phyloP scores from a whole-genome alignment of 2,797 vertebrate species.

The Coregonus ussuriensis region DNA sequence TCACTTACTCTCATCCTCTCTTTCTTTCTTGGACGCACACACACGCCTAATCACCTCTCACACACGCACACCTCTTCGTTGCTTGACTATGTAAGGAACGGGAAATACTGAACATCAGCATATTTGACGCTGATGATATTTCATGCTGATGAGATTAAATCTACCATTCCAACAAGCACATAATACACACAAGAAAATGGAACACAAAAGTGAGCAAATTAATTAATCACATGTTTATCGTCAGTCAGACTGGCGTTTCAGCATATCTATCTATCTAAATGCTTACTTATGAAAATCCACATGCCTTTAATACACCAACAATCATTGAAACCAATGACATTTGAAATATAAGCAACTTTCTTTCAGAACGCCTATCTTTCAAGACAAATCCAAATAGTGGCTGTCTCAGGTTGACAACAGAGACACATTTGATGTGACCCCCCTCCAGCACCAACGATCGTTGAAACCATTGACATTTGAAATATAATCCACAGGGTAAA shows the following conservation, averaged over 20 bases:
- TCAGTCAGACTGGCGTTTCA: background rate
- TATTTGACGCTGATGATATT: background rate
- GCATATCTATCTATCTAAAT: background rate
- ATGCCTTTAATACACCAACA: background rate
- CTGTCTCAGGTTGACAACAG: background rate
- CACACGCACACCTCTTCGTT: background rate
- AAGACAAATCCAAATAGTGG: background rate
- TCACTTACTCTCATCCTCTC: constrained; percentile 9
- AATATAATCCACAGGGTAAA: background rate
- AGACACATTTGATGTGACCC: background rate
- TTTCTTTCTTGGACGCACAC: background rate
- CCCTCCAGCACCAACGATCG: background rate
- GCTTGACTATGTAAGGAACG: background rate
- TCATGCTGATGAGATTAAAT: background rate
- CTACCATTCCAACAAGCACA: background rate
- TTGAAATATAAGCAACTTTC: background rate
- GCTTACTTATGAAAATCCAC: background rate
- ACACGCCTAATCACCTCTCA: background rate
- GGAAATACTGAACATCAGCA: background rate
- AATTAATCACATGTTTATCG: background rate
- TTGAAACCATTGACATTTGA: background rate
- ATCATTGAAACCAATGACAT: background rate
- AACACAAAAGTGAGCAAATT: background rate
- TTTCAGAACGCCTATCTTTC: background rate
- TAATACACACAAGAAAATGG: background rate